Base-by-base conservation (phyloP, 2,797 vertebrate genomes). In the Manis pentadactyla region DNA sequence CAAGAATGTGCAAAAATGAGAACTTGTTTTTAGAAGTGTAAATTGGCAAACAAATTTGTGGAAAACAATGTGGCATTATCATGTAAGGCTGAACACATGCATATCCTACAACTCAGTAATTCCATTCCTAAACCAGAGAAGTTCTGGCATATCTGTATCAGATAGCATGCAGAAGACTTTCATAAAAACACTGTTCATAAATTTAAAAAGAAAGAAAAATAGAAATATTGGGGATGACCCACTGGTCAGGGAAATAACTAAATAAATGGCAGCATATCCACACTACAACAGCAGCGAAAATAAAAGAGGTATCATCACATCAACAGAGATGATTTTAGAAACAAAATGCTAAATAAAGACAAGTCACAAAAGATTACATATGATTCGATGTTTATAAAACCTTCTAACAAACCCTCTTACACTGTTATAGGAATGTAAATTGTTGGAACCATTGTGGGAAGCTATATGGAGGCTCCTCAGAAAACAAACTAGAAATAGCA, bases 61-160 rank as follows among this genome's bases (percentile, higher is more conserved):
- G 53, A 49, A 86, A 95, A 61, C 25, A 37, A 8, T n/a, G 86
- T 55, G n/a, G 14, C 64, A 87, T 87, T 87, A 79, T 96, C 25
- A 73, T 74, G 23, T 77, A 78, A 83, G 49, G 46, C 8, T 77
- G 27, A 87, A 55, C 7, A 55, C 64, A 18, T 92, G 23, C 12
- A 31, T 39, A 37, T 46, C 4, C 31, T 79, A 29, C 57, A 73
- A 46, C 7, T 57, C 18, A 39, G 27, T 34, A 92, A 89, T 57
- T 25, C 15, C 21, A 27, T 29, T 59, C 42, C 51, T 87, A 83
- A 71, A 9, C n/a, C 71, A 37, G 21, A 85, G 18, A 69, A 63
- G 69, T 49, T 53, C 8, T 57, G 39, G 12, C 5, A 42, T 21
- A 51, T 59, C n/a, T 69, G 7, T 39, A 87, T 55, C 66, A 84